Conservation (phyloP, 2,888 invertebrate species). For the Cabera pusaria region DNA sequence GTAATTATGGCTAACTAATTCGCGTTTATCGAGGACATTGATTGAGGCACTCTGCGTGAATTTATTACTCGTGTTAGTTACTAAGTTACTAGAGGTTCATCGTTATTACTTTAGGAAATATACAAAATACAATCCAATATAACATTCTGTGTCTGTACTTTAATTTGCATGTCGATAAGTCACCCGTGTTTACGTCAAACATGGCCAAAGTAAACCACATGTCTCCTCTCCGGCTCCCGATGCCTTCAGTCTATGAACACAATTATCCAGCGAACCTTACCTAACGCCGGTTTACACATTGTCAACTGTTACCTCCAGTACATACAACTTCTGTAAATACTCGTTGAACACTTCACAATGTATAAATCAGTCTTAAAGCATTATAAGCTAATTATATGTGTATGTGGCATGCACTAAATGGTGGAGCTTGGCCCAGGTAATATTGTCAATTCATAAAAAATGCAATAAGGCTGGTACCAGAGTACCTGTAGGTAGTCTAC, state of each 20-base stretch:
- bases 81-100: constrained; percentile 58
- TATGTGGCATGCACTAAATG: constrained; percentile 77
- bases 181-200: constrained; percentile 25
- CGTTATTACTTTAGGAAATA: constrained; percentile 59
- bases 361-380: no score
- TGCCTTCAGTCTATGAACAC: constrained; percentile 79
- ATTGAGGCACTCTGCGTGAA: constrained; percentile 82
- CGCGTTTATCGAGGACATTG: constrained; percentile 69
- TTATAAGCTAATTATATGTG: constrained; percentile 79
- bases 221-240: constrained; percentile 33
- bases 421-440: constrained; percentile 64
- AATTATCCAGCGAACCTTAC: constrained; percentile 80
- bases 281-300: no score
- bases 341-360: no score
- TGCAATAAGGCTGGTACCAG: constrained; percentile 7
- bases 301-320: no score
- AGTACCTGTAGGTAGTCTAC: not conserved
- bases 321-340: no score
- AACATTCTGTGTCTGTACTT: constrained; percentile 32
- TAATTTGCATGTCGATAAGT: constrained; percentile 20
- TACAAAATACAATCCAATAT: constrained; percentile 55
- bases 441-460: constrained; percentile 42
- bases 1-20: constrained; percentile 75
- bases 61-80: constrained; percentile 61
- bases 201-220: constrained; percentile 36